Conservation (phyloP, 2,797 vertebrate genomes). For the Coranthus polyacanthus region DNA sequence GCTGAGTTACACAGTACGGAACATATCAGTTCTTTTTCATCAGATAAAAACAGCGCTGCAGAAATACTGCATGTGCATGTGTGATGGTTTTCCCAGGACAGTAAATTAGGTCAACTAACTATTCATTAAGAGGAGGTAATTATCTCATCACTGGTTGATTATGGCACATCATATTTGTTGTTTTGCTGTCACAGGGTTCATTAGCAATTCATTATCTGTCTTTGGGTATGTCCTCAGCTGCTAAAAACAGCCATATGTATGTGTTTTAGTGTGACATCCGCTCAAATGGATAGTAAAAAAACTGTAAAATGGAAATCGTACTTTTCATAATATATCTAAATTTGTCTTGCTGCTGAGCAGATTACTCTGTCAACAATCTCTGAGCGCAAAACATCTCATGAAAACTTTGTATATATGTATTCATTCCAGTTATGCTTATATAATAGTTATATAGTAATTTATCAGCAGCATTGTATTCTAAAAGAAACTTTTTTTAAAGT, state of each 20-base stretch:
- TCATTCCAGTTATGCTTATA: too few relatives aligned
- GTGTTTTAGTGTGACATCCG: neutral
- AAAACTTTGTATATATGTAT: too few relatives aligned
- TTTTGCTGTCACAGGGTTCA: slow-evolving; percentile 54
- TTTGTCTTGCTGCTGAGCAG: slow-evolving; percentile 1
- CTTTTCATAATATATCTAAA: neutral
- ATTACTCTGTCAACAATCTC: neutral
- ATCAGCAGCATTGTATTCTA: too few relatives aligned
- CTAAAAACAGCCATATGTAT: slow-evolving; percentile 1
- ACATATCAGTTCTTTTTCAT: slow-evolving; percentile 28
- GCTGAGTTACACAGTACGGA: slow-evolving; percentile 21
- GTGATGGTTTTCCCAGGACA: slow-evolving; percentile 40
- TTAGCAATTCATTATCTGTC: slow-evolving; percentile 52
- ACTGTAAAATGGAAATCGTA: neutral
- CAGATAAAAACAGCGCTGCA: slow-evolving; percentile 10
- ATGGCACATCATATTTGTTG: slow-evolving; percentile 49
- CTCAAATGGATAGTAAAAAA: neutral
- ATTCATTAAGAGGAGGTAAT: slow-evolving; percentile 73
- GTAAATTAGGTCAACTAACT: slow-evolving; percentile 65
- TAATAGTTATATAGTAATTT: too few relatives aligned
- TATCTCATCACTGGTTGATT: slow-evolving; percentile 67
- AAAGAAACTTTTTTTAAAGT: too few relatives aligned
- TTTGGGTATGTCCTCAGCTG: neutral
- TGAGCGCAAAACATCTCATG: too few relatives aligned
- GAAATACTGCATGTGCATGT: slow-evolving; percentile 23